These are phyloP conservation scores for Dissostichus mawsoni DNA, from an alignment of 2,113 vertebrate genomes.

Conservation along the genomic window DNA sequence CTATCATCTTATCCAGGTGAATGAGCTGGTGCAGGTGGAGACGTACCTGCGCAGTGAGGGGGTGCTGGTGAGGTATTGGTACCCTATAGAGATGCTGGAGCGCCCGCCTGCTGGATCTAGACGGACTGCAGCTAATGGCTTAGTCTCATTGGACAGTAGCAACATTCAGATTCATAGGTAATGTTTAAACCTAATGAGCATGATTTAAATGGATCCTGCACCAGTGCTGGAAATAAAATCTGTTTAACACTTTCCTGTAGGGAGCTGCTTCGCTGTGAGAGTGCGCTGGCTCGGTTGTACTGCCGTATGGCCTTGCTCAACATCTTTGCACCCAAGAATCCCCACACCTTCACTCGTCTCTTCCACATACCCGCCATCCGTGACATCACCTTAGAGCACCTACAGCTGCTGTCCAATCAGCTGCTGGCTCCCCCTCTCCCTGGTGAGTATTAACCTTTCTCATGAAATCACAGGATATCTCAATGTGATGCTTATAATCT, in stretches of 20 bases:
- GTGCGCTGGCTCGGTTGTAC: conserved; percentile 92
- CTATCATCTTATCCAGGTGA: conserved; percentile 83
- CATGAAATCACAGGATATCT: neutral
- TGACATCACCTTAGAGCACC: conserved; percentile 97
- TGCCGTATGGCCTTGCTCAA: conserved; percentile 97
- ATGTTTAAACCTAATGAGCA: conserved; percentile 2
- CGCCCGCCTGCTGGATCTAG: conserved; percentile 94
- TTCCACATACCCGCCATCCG: conserved; percentile 97
- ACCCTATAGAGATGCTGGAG: conserved; percentile 97
- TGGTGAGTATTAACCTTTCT: conserved; percentile 80
- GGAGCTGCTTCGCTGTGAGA: conserved; percentile 94
- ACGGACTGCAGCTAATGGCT: conserved; percentile 94
- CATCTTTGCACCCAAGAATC: conserved; percentile 96
- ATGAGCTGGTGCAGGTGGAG: conserved; percentile 97
- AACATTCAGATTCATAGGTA: conserved; percentile 99
- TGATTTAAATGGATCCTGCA: neutral
- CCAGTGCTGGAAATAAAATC: neutral
- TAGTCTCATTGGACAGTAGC: conserved; percentile 95
- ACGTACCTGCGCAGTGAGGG: conserved; percentile 96
- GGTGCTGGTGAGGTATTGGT: conserved; percentile 97
- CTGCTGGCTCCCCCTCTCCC: conserved; percentile 96
- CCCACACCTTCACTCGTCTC: conserved; percentile 95
- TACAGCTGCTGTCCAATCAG: conserved; percentile 96
- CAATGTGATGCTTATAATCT: neutral
- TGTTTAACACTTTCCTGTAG: conserved; percentile 74